Conservation (phyloP, 2,888 invertebrate species). For the Melitaea athalia region DNA sequence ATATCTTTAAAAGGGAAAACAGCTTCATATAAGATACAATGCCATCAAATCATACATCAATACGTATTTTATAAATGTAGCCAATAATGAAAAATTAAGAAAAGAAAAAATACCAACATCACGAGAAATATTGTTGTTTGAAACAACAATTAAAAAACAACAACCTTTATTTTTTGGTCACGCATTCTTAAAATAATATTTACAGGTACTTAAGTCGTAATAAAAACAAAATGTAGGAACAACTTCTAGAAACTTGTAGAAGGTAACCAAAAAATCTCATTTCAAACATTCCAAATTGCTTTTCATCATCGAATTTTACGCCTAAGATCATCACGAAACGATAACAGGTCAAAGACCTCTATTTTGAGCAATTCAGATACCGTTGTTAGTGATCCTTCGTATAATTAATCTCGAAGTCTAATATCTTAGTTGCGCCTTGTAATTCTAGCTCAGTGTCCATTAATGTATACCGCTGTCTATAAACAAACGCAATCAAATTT, state of each 20-base stretch:
- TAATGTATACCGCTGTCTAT: slow-evolving; percentile 24
- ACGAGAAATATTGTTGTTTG: no score
- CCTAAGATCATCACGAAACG: slow-evolving; percentile 11
- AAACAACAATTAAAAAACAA: no score
- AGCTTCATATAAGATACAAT: no score
- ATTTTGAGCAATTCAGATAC: slow-evolving; percentile 35
- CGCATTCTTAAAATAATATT: no score
- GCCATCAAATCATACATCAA: no score
- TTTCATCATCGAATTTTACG: slow-evolving; percentile 1
- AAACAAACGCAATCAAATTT: not conserved
- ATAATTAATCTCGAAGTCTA: slow-evolving; percentile 38
- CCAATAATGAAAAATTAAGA: no score
- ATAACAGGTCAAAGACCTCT: slow-evolving; percentile 35
- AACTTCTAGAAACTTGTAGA: not conserved
- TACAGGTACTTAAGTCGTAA: not conserved
- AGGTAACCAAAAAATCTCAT: not conserved
- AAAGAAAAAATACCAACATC: no score
- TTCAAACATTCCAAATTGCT: not conserved
- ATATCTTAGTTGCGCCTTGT: slow-evolving; percentile 34
- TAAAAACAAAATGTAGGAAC: not conserved
- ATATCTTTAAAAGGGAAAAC: no score
- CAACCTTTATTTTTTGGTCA: not conserved
- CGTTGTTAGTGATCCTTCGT: slow-evolving; percentile 35
- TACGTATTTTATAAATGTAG: no score
- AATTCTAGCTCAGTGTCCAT: slow-evolving; percentile 38